Evolutionary conservation across 2,797 vertebrate species (phyloP).

Genomic region (Vultur gryphus): DNA sequence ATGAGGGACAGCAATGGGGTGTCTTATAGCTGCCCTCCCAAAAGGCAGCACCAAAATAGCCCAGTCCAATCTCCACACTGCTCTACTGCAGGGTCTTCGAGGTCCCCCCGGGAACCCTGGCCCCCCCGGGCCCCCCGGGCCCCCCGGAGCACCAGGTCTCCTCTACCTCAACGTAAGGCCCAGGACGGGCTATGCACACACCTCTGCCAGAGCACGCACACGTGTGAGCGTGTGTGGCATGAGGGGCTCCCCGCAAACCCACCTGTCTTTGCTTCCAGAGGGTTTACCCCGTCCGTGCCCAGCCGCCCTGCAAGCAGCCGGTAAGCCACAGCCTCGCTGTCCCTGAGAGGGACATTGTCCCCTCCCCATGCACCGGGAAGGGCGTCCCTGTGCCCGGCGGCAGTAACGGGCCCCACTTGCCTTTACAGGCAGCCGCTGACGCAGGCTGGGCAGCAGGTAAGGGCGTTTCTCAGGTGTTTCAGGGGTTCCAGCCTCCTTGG

Average conservation of each 20-base stretch:
- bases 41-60: not conserved
- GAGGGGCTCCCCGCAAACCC: not conserved
- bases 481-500: not conserved
- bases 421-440: not conserved
- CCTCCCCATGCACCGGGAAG: not conserved
- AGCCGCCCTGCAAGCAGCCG: constrained; percentile 55
- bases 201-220: not conserved
- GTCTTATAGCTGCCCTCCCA: not conserved
- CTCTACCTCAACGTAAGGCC: constrained; percentile 66
- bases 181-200: not conserved
- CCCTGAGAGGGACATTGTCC: not conserved
- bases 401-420: not conserved
- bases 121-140: constrained; percentile 13
- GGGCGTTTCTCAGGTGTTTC: rapidly evolving
- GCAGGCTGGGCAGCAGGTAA: constrained; percentile 23
- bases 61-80: not conserved
- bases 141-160: constrained; percentile 63
- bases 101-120: constrained; percentile 47
- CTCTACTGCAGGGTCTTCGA: constrained; percentile 41
- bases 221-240: rapidly evolving
- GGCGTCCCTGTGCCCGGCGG: not conserved
- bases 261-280: constrained; percentile 55
- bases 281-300: constrained; percentile 9
- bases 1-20: rapidly evolving
- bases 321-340: not conserved